Base-by-base conservation (phyloP, 2,113 vertebrate genomes). In the Cyanoderma ruficeps region DNA sequence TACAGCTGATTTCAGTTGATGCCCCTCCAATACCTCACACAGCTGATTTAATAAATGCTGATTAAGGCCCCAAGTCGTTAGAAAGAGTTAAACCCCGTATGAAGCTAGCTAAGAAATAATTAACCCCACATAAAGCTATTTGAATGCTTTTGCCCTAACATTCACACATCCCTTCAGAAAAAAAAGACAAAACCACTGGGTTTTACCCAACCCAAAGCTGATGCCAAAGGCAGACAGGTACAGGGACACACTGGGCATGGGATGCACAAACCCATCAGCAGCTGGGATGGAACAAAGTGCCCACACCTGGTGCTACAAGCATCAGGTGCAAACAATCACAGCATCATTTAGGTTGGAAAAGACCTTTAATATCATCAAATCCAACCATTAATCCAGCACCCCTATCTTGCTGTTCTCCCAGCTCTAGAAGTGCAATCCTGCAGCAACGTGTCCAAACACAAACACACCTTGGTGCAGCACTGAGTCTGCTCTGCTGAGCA, bases 341-440 rank as follows among this genome's bases (percentile, higher is more conserved):
- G 68, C 39, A 50, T 6, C 37, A 28, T 33, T 67, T 3, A 8
- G 33, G 22, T 7, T 59, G 33, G 27, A 37, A 59, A 52, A 74
- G 6, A 33, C 33, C 31, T 52, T 52, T 39, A 67, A 28, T n/a
- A 52, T 13, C 27, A 15, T 9, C 9, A 17, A 59, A 50, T 15
- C 33, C 60, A 46, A 4, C 52, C 28, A 6, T 7, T 20, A 59
- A 31, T 19, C 28, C 44, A 67, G 44, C 27, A 42, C 3, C 7
- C 28, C 12, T 0, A 0, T 8, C 16, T 19, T 3, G 57, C 24
- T 5, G 11, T 7, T n/a, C 5, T 24, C 15, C 3, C 5, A 50
- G 49, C 35, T 69, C 17, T 11, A 5, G 2, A 35, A 21, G 25
- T 3, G 15, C 35, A 28, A 0, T 41, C 24, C 61, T 52, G 47